These are phyloP conservation scores for Gallinago paraguaiae DNA, from an alignment of 2,113 vertebrate species.

Conservation along the genomic window DNA sequence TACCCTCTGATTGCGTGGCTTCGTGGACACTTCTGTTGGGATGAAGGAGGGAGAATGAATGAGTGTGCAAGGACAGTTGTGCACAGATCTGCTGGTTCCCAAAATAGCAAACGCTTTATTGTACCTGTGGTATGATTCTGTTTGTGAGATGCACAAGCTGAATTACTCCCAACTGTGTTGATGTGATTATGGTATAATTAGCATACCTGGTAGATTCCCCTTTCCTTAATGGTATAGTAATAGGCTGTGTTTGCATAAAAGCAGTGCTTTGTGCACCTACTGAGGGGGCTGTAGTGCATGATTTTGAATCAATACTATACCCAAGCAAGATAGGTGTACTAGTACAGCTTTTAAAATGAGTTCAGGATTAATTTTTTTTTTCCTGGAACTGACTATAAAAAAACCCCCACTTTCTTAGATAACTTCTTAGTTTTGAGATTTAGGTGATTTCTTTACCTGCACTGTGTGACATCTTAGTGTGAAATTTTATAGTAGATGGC, in stretches of 20 bases:
- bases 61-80: background rate
- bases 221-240: background rate
- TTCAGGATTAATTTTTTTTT: background rate
- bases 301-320: background rate
- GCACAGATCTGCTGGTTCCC: background rate
- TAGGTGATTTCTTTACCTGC: background rate
- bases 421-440: background rate
- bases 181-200: fast-evolving
- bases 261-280: background rate
- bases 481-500: background rate
- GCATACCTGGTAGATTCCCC: background rate
- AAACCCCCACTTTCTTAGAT: fast-evolving
- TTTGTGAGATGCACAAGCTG: background rate
- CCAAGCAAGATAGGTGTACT: background rate
- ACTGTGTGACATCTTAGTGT: background rate
- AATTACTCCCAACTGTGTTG: background rate
- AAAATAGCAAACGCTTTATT: background rate
- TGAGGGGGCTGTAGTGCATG: background rate
- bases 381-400: background rate
- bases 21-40: background rate
- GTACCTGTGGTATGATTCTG: fast-evolving
- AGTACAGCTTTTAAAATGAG: background rate
- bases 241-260: background rate
- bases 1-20: background rate
- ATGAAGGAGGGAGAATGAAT: background rate